phyloP scores from a whole-genome alignment of 1,140 invertebrate genomes.

The Dreissena polymorpha region DNA sequence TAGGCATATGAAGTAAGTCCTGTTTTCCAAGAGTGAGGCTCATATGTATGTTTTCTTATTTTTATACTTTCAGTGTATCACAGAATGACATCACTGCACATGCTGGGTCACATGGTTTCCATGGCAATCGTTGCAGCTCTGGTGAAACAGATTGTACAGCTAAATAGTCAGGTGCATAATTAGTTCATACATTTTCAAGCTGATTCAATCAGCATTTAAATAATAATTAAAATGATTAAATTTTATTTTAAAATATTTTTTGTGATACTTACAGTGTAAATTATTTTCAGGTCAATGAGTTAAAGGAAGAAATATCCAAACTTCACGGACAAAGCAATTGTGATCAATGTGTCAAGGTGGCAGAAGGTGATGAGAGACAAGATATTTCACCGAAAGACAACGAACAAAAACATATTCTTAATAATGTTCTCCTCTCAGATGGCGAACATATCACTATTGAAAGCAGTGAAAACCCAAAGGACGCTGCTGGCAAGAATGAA shows the following conservation, averaged over 20 bases:
- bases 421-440: no score
- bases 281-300: slow-evolving; percentile 29
- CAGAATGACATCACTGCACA: slow-evolving; percentile 43
- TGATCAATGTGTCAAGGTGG: neutral
- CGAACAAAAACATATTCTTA: no score
- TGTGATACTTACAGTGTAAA: neutral
- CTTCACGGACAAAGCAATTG: slow-evolving; percentile 1
- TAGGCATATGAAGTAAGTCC: no score
- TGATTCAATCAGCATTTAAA: neutral
- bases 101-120: slow-evolving; percentile 49
- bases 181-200: neutral
- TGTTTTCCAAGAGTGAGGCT: no score
- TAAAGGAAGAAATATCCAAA: slow-evolving; percentile 17
- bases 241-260: neutral
- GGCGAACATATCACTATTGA: no score
- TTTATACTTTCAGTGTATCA: neutral
- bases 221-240: neutral
- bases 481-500: no score
- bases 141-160: slow-evolving; percentile 43
- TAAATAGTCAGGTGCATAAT: slow-evolving; percentile 22
- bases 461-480: no score
- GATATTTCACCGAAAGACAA: neutral
- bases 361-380: neutral
- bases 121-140: slow-evolving; percentile 41
- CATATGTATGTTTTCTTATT: no score